phyloP scores from a whole-genome alignment of 2,797 vertebrate genomes.

The Onychomys leucogaster region DNA sequence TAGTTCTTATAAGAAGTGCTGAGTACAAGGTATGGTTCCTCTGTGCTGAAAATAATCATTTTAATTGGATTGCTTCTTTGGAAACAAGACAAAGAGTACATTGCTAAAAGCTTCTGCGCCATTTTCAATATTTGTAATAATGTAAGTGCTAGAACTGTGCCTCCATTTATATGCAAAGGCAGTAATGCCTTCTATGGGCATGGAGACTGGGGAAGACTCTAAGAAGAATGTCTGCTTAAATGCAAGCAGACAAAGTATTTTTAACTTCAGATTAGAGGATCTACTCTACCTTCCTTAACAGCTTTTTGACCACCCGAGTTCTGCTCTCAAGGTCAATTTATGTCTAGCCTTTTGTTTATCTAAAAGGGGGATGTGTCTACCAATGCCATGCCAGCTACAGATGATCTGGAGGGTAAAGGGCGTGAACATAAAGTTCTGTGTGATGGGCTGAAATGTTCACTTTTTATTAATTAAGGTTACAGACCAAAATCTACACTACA shows the following conservation, averaged over 20 bases:
- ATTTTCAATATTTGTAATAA: constrained; percentile 80
- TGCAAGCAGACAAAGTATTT: constrained; percentile 62
- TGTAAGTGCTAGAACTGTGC: constrained; percentile 77
- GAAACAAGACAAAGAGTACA: constrained; percentile 79
- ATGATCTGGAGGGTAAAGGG: background rate
- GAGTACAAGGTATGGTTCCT: constrained; percentile 39
- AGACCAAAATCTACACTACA: constrained; percentile 13
- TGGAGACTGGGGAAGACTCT: constrained; percentile 38
- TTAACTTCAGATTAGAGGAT: constrained; percentile 56
- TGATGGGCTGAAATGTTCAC: constrained; percentile 8
- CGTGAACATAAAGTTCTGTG: background rate
- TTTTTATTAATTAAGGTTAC: constrained; percentile 47
- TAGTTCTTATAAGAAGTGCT: constrained; percentile 58
- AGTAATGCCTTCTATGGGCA: constrained; percentile 59
- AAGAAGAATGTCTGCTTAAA: constrained; percentile 62
- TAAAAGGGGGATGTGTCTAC: background rate
- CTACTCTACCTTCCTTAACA: constrained; percentile 32
- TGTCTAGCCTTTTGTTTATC: constrained; percentile 19
- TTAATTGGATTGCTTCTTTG: constrained; percentile 82
- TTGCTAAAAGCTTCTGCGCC: constrained; percentile 81
- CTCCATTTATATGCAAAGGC: constrained; percentile 78
- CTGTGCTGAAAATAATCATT: constrained; percentile 74
- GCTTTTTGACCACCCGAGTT: constrained; percentile 18
- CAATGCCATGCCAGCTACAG: background rate
- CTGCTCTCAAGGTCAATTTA: constrained; percentile 8